phyloP scores from a whole-genome alignment of 2,888 invertebrate genomes.

The Keiferia lycopersicella region DNA sequence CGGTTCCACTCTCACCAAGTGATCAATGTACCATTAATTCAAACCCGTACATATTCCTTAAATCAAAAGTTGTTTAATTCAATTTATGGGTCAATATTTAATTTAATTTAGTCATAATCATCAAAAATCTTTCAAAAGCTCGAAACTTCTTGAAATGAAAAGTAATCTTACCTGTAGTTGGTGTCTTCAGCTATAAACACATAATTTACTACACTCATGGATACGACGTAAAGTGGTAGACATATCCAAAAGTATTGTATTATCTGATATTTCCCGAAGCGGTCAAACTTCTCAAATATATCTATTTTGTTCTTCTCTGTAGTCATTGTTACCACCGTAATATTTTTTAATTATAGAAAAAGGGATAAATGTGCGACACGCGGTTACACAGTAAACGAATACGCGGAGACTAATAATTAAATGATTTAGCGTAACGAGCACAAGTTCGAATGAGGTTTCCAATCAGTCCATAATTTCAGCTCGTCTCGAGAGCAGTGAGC shows the following conservation, averaged over 20 bases:
- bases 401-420: background rate
- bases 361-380: background rate
- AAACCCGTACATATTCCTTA: too few relatives aligned
- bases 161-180: constrained; percentile 56
- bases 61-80: too few relatives aligned
- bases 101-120: too few relatives aligned
- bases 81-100: too few relatives aligned
- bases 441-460: background rate
- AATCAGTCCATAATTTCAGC: background rate
- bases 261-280: constrained; percentile 59
- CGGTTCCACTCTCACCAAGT: too few relatives aligned
- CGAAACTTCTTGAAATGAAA: too few relatives aligned
- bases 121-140: too few relatives aligned
- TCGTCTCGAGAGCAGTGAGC: background rate
- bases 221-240: constrained; percentile 55
- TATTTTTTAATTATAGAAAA: background rate
- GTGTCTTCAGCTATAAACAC: constrained; percentile 65
- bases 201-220: constrained; percentile 67
- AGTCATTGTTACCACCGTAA: background rate
- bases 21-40: too few relatives aligned
- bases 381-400: background rate
- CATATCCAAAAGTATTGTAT: constrained; percentile 60
- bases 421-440: background rate
- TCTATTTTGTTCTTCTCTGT: constrained; percentile 28
- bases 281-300: constrained; percentile 44